Evolutionary conservation across 2,888 invertebrate species (phyloP).

Genomic region (Lamellibrachia columna): DNA sequence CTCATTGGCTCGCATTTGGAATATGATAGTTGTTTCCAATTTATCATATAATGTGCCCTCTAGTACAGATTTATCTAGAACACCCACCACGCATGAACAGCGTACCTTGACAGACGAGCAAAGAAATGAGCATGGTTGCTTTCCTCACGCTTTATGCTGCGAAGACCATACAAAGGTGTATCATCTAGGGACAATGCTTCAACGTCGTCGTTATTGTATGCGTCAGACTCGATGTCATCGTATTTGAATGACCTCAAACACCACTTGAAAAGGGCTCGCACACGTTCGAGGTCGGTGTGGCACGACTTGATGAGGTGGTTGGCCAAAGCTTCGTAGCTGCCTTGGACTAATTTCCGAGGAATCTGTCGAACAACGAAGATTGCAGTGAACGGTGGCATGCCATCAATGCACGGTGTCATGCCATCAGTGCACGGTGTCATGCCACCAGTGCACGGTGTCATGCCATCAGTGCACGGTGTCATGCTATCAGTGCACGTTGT

Average conservation of each 20-base stretch:
- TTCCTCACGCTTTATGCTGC: slow-evolving; percentile 56
- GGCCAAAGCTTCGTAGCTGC: neutral
- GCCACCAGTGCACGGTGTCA: too few relatives aligned
- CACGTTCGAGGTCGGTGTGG: slow-evolving; percentile 80
- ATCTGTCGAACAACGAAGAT: neutral
- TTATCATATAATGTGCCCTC: neutral
- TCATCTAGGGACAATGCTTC: slow-evolving; percentile 49
- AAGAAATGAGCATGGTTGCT: slow-evolving; percentile 63
- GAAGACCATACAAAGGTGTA: slow-evolving; percentile 58
- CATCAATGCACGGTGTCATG: too few relatives aligned
- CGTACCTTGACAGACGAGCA: slow-evolving; percentile 46
- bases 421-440: neutral
- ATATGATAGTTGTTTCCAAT: neutral
- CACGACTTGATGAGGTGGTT: neutral
- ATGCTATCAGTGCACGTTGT: neutral
- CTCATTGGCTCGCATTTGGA: neutral
- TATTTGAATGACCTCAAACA: slow-evolving; percentile 46
- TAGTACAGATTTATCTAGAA: neutral
- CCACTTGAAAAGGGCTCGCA: slow-evolving; percentile 58
- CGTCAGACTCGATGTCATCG: slow-evolving; percentile 50
- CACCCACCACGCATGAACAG: neutral
- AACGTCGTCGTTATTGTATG: slow-evolving; percentile 47
- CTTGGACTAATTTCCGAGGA: neutral
- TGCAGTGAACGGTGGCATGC: neutral
- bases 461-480: too few relatives aligned